These are phyloP conservation scores for Tricholauxania praeusta DNA, from an alignment of 2,888 invertebrate species.

Conservation along the genomic window DNA sequence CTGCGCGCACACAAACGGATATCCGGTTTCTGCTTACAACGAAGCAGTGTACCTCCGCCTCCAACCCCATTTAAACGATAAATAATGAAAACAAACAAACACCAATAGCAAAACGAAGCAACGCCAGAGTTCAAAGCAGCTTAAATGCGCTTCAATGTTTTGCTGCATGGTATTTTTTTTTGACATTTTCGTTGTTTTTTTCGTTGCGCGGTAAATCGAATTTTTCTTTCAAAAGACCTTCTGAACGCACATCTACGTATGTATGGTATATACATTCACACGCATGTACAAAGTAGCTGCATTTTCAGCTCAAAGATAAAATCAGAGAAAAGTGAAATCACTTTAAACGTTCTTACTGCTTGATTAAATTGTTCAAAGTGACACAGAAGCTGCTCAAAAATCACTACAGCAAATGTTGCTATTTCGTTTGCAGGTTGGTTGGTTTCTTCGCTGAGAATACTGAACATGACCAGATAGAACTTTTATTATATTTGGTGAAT, in stretches of 20 bases:
- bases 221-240: neutral
- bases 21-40: neutral
- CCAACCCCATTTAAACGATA: neutral
- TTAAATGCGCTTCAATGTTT: slow-evolving; percentile 2
- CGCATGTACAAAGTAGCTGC: no score
- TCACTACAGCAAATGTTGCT: neutral
- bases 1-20: slow-evolving; percentile 2
- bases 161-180: neutral
- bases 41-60: neutral
- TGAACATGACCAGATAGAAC: neutral
- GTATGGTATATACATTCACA: neutral
- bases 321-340: neutral
- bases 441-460: neutral
- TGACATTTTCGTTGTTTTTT: neutral
- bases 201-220: neutral
- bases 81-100: neutral
- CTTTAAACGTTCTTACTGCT: neutral
- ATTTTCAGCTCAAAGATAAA: no score
- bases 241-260: neutral
- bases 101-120: neutral
- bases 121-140: slow-evolving; percentile 5
- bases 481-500: neutral
- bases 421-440: neutral
- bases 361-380: neutral
- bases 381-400: slow-evolving; percentile 22